Evolutionary conservation across 2,113 vertebrate genomes (phyloP).

Genomic region (Abramis brama): DNA sequence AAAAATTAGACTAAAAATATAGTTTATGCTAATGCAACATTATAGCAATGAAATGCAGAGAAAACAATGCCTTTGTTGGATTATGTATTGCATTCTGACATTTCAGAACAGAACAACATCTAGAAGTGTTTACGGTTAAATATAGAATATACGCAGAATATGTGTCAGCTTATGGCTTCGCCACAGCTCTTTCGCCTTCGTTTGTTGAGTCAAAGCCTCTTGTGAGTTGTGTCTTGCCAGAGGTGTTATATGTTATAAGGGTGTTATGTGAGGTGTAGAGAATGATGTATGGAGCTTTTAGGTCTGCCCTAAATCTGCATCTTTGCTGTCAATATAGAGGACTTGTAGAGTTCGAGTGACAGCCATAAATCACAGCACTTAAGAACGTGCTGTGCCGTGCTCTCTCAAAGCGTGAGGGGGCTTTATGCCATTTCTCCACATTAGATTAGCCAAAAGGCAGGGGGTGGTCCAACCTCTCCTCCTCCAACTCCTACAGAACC

Average conservation of each 20-base stretch:
- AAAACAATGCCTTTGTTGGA: not conserved
- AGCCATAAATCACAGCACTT: constrained; percentile 49
- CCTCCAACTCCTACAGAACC: constrained; percentile 46
- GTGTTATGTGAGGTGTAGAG: constrained; percentile 50
- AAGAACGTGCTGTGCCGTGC: not conserved
- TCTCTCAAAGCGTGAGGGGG: constrained; percentile 42
- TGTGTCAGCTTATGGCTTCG: not conserved
- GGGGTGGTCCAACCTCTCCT: constrained; percentile 48
- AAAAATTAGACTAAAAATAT: not conserved
- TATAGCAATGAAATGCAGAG: not conserved
- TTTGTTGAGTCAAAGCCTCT: constrained; percentile 15
- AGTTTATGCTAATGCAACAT: not conserved
- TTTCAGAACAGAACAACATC: not conserved
- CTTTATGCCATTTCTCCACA: constrained; percentile 5
- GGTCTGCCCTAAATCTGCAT: constrained; percentile 69
- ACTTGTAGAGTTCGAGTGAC: constrained; percentile 54
- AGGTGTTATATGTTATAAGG: constrained; percentile 29
- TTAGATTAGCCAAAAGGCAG: constrained; percentile 45
- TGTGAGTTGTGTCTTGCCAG: constrained; percentile 17
- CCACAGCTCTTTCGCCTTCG: not conserved
- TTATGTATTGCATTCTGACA: not conserved
- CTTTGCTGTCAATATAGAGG: constrained; percentile 57
- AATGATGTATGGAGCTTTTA: constrained; percentile 72
- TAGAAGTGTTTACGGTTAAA: not conserved
- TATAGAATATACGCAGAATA: not conserved